Conservation (phyloP, 1,140 invertebrate genomes). For the Zaprionus gabonicus region DNA sequence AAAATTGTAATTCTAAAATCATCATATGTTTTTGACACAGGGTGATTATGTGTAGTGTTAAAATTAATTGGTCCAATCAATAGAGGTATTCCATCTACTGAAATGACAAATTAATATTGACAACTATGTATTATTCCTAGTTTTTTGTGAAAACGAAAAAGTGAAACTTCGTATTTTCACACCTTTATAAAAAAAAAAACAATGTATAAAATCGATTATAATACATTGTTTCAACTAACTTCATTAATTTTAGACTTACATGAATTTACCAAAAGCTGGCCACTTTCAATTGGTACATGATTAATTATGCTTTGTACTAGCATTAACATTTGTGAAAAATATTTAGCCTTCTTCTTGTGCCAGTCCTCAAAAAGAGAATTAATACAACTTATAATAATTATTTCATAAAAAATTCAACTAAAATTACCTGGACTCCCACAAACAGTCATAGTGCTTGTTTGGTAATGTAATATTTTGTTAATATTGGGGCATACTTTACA, state of each 20-base stretch:
- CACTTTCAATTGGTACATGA: too few species aligned
- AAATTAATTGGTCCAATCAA: background rate
- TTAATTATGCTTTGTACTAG: too few species aligned
- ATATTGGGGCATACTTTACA: background rate
- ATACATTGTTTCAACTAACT: too few species aligned
- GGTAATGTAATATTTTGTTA: constrained; percentile 1
- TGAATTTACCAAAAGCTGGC: too few species aligned
- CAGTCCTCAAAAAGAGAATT: too few species aligned
- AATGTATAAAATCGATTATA: too few species aligned
- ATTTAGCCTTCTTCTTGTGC: too few species aligned
- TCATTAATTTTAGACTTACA: too few species aligned
- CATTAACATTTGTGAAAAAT: too few species aligned
- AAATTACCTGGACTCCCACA: background rate
- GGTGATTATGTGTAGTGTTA: constrained; percentile 23
- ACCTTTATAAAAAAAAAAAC: too few species aligned
- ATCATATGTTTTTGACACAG: constrained; percentile 47
- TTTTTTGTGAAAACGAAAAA: too few species aligned
- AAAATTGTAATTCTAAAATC: constrained; percentile 35
- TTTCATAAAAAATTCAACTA: background rate
- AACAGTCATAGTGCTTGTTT: background rate
- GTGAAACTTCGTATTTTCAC: too few species aligned
- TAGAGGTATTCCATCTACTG: background rate
- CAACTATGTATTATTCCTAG: fast-evolving
- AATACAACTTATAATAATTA: background rate
- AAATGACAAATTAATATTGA: background rate